Base-by-base conservation (phyloP, 2,888 invertebrate species). In the Autographa gamma region DNA sequence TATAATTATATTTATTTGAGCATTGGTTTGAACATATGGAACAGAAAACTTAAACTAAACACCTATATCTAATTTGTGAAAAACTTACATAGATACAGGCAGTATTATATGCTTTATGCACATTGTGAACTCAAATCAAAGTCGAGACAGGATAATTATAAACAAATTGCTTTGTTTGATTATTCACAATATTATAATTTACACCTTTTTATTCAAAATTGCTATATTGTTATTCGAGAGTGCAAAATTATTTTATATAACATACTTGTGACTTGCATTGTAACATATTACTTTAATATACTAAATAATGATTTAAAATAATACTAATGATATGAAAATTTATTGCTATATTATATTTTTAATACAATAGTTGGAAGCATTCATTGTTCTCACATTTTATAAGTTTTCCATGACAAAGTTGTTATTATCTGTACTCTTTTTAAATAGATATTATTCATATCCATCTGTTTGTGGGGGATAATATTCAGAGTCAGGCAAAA, bases 1-100 rank as follows among this genome's bases (percentile, higher is more conserved):
- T 74, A 81, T 65, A 79, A 74, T 74, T 76, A 74, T 74, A 77
- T 80, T 81, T 79, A 79, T 86, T 86, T 86, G 86, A 86, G 86
- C 85, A 86, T 85, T 79, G 79, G 69, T 74, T 80, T 73, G 66
- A 81, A 83, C 66, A 66, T 63, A 63, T 66, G 64, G 62, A 61
- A 58, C 69, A 73, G 62, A 61, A 68, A 72, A 72, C 71, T 76
- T 75, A 83, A 56, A 73, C 77, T 84, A 76, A 43, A 66, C 32
- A 63, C n/a, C 56, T 62, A 83, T 71, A 25, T 76, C 79, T 77
- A 77, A 69, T 76, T 78, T 78, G 78, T 77, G 66, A 76, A 80
- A 83, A 79, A 77, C 81, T 82, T 80, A 78, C 25, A 19, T 54
- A 25, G 54, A 61, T 62, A 16, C 63, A 59, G 63, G 61, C 68